Conservation (phyloP, 2,113 vertebrate genomes). For the Lagenorhynchus albirostris region DNA sequence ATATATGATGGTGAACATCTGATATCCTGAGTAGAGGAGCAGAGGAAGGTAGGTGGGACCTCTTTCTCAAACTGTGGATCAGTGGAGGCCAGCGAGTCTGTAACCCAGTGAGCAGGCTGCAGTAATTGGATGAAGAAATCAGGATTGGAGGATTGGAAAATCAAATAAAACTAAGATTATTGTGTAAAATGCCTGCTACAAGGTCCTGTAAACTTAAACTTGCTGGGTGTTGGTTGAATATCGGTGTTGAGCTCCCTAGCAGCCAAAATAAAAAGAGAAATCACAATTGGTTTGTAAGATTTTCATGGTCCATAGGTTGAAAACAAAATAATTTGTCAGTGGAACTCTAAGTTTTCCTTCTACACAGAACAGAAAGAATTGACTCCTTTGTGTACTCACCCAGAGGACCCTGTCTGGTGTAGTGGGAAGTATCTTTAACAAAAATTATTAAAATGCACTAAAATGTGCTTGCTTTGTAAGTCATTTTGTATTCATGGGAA, state of each 20-base stretch:
- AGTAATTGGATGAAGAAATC: background rate
- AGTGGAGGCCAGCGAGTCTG: background rate
- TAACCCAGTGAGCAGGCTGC: background rate
- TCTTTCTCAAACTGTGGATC: background rate
- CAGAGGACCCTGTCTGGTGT: background rate
- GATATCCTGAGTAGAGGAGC: background rate
- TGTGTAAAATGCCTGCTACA: background rate
- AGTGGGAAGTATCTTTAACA: background rate
- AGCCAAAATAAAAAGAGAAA: slow-evolving; percentile 15
- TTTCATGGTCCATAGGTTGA: background rate
- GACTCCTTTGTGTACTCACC: background rate
- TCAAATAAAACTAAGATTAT: background rate
- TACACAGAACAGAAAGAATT: background rate
- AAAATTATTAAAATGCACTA: background rate
- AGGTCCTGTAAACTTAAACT: background rate
- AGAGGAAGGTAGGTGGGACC: background rate
- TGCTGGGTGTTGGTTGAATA: background rate
- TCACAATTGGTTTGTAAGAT: background rate
- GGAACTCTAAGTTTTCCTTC: background rate
- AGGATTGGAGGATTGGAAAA: background rate
- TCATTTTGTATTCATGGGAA: background rate
- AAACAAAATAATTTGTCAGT: background rate
- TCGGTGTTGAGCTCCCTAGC: background rate
- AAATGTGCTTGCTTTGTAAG: background rate
- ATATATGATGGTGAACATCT: background rate